A percentile compares a stretch with the other conserved stretches of the same genome.
Evolutionary conservation across 2,888 invertebrate genomes (phyloP).

Genomic region (Hylaea fasciaria): DNA sequence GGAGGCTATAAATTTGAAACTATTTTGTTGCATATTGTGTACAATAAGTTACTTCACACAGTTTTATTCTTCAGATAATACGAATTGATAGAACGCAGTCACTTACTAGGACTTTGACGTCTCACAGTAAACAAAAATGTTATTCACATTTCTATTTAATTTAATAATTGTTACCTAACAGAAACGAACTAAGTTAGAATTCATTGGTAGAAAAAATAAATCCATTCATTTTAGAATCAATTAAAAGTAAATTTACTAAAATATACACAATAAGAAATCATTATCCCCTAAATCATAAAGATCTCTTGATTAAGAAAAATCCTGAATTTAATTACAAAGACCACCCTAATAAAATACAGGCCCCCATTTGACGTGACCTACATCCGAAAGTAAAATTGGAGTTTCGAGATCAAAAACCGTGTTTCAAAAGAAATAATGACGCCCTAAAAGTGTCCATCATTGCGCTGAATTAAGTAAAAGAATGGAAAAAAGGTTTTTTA

Average conservation of each 20-base stretch:
- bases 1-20: no score
- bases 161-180: no score
- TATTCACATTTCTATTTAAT: no score
- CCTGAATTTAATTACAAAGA: conserved; percentile 26
- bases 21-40: no score
- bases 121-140: no score
- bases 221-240: no score
- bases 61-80: no score
- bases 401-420: conserved; percentile 28
- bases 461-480: conserved; percentile 38
- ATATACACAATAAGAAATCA: not conserved
- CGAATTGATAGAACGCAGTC: no score
- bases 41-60: no score
- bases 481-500: conserved; percentile 31
- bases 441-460: conserved; percentile 34
- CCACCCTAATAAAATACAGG: conserved; percentile 22
- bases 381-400: conserved; percentile 16
- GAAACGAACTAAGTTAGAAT: no score
- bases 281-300: conserved; percentile 15
- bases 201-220: no score
- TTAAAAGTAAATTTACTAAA: not conserved
- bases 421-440: conserved; percentile 40
- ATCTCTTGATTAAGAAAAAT: conserved; percentile 22
- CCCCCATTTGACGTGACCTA: conserved; percentile 17
- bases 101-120: no score